Base-by-base conservation (phyloP, 2,888 invertebrate genomes). In the Therioaphis trifolii region DNA sequence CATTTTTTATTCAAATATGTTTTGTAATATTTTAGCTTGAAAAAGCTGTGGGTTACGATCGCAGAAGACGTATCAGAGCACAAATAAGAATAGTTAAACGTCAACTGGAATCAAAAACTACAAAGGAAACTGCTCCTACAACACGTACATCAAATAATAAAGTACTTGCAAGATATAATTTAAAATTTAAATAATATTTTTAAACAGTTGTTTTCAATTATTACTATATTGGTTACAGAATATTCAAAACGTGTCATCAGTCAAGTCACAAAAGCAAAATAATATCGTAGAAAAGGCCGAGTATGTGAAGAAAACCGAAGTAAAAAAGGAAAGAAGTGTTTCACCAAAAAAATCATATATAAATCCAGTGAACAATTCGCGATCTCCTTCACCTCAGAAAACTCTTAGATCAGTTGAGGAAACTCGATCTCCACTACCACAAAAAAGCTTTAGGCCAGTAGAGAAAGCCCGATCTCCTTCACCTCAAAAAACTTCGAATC, bases 21-120 rank as follows among this genome's bases (percentile, higher is more conserved):
- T 55, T 87, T 82, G 85, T 87, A 80, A 77, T 85, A 86, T 91
- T 91, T 87, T 90, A 93, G 92, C 89, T 95, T 88, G 93, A 94
- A 89, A 93, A 92, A 87, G 93, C 94, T 84, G 92, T 92, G 80
- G 93, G 93, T 85, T 95, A 95, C 88, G 95, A 95, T 88, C 91
- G 94, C 87, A 90, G 95, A 86, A 91, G 94, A 85, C 91, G 93
- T 86, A 93, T 95, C 82, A 91, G 95, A 85, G 91, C 93, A 3
- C 94, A 95, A 89, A 94, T 95, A 85, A 91, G 95, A 85, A 88
- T 93, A 24, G 93, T 94, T 12, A 93, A 92, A 88, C 92, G 93
- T 86, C 90, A 91, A 86, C 90, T 90, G 61, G 87, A 87, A 52
- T 86, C 86, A 43, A 75, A 84, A 49, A 85, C 15, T 2, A 71